Conservation (phyloP, 1,140 invertebrate genomes). For the Pseudomyrmex concolor region DNA sequence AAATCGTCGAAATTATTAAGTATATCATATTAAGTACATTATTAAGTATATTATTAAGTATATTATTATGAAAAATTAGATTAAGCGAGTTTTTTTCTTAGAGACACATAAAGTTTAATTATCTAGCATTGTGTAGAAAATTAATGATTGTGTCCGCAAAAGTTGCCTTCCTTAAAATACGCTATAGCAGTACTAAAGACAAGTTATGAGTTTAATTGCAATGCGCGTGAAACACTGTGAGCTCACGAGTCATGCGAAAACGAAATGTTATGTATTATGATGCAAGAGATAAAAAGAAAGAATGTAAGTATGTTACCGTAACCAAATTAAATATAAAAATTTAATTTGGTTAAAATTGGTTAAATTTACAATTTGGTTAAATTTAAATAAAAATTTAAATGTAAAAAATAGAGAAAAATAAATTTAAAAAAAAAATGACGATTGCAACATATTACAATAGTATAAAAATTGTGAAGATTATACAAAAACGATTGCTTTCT, state of each 20-base stretch:
- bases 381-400: no score
- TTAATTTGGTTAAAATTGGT: no score
- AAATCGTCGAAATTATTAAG: slow-evolving; percentile 46
- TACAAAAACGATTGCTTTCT: slow-evolving; percentile 7
- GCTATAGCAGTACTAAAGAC: slow-evolving; percentile 14
- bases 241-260: slow-evolving; percentile 7
- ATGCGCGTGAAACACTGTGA: slow-evolving; percentile 11
- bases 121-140: slow-evolving; percentile 37
- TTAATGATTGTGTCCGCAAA: slow-evolving; percentile 57
- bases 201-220: slow-evolving; percentile 63
- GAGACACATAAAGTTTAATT: slow-evolving; percentile 63
- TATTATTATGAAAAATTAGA: slow-evolving; percentile 65
- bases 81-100: slow-evolving; percentile 59
- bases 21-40: slow-evolving; percentile 50
- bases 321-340: no score
- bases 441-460: slow-evolving; percentile 54
- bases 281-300: neutral
- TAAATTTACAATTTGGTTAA: no score
- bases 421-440: neutral
- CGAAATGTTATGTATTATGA: slow-evolving; percentile 18
- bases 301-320: neutral
- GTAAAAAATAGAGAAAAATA: neutral
- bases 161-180: slow-evolving; percentile 69
- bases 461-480: slow-evolving; percentile 20
- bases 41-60: slow-evolving; percentile 55